Evolutionary conservation across 1,140 invertebrate species (phyloP).

Genomic region (Drosophila mayri): DNA sequence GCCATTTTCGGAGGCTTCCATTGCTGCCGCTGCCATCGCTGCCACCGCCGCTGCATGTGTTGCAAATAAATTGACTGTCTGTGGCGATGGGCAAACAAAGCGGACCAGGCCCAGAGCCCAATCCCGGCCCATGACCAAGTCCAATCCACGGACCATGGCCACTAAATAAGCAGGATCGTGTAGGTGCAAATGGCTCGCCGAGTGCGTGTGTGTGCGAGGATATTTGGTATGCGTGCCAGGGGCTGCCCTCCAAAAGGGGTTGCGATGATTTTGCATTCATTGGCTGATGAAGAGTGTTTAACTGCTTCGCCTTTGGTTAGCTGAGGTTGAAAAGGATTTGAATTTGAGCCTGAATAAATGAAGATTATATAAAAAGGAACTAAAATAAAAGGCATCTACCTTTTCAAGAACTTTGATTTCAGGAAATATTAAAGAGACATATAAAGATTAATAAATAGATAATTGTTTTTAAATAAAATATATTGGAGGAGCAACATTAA

Average conservation of each 20-base stretch:
- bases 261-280: slow-evolving; percentile 42
- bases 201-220: slow-evolving; percentile 24
- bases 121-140: slow-evolving; percentile 7
- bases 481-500: too few relatives aligned
- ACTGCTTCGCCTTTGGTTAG: slow-evolving; percentile 3
- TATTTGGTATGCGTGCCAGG: slow-evolving; percentile 43
- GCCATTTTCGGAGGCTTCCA: slow-evolving; percentile 51
- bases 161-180: slow-evolving; percentile 73
- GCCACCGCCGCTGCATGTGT: slow-evolving; percentile 59
- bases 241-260: slow-evolving; percentile 22
- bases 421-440: background rate
- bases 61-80: slow-evolving; percentile 82
- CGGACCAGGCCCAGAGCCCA: slow-evolving; percentile 22
- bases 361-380: background rate
- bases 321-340: background rate
- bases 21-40: slow-evolving; percentile 5
- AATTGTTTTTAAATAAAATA: background rate
- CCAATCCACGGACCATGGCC: slow-evolving; percentile 43
- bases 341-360: background rate
- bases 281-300: slow-evolving; percentile 17
- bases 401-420: background rate
- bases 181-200: slow-evolving; percentile 66
- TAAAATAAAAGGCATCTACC: background rate
- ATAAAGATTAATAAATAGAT: too few relatives aligned
- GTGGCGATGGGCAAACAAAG: slow-evolving; percentile 68